Percentiles rank a stretch among this genome's conserved stretches.
Conservation (phyloP, 2,797 vertebrate species). For the Xenopus petersii region DNA sequence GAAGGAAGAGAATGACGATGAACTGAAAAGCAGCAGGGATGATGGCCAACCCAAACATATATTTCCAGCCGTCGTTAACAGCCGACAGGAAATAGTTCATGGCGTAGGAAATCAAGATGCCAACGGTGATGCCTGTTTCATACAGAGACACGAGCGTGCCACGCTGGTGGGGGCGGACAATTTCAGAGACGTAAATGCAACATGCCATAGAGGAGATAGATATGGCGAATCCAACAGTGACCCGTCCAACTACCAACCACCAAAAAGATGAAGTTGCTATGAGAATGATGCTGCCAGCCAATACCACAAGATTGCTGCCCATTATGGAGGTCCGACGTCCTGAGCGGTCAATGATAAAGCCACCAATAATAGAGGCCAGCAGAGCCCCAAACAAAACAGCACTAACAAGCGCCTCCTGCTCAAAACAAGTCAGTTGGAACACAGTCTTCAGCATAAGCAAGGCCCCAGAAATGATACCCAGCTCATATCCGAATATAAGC, state of each 20-base stretch:
- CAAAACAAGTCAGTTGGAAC: slow-evolving; percentile 76
- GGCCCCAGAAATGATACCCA: slow-evolving; percentile 86
- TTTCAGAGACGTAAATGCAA: slow-evolving; percentile 89
- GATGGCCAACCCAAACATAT: slow-evolving; percentile 83
- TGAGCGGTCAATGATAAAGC: slow-evolving; percentile 78
- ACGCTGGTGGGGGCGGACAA: slow-evolving; percentile 74
- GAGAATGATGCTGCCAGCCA: slow-evolving; percentile 74
- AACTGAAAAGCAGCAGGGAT: slow-evolving; percentile 73
- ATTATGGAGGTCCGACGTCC: slow-evolving; percentile 80
- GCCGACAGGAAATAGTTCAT: slow-evolving; percentile 77
- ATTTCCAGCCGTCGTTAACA: slow-evolving; percentile 73
- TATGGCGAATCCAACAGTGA: slow-evolving; percentile 77
- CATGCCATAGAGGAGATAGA: slow-evolving; percentile 91
- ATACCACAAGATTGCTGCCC: slow-evolving; percentile 73
- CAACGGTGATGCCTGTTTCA: slow-evolving; percentile 81
- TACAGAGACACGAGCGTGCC: slow-evolving; percentile 87
- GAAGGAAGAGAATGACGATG: slow-evolving; percentile 73
- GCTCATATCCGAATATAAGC: slow-evolving; percentile 86
- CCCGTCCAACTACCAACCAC: slow-evolving; percentile 73
- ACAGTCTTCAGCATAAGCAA: slow-evolving; percentile 77
- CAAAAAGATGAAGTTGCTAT: slow-evolving; percentile 63
- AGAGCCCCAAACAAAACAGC: slow-evolving; percentile 79
- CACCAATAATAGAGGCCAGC: slow-evolving; percentile 76
- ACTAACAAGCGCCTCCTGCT: slow-evolving; percentile 84
- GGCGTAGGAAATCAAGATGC: slow-evolving; percentile 81